phyloP scores from a whole-genome alignment of 2,888 invertebrate species.

The Busseola fusca region DNA sequence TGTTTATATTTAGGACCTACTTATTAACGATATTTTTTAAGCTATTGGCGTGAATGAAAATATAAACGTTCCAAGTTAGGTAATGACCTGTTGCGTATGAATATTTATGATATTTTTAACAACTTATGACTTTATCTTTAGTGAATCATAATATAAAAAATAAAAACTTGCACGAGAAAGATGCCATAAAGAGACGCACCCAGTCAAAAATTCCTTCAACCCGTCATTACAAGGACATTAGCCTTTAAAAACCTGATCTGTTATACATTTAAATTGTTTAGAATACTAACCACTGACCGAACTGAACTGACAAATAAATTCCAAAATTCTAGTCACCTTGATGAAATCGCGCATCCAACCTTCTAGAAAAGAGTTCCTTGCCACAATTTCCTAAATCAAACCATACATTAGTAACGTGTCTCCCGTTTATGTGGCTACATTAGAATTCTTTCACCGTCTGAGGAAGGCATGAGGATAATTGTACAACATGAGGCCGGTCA shows the following conservation, averaged over 20 bases:
- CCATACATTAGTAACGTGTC: constrained; percentile 46
- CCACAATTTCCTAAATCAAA: constrained; percentile 57
- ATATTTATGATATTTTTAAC: background rate
- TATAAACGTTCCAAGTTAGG: no score
- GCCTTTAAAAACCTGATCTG: constrained; percentile 26
- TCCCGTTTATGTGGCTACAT: constrained; percentile 41
- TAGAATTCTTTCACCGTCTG: constrained; percentile 62
- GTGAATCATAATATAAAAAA: background rate
- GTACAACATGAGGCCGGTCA: constrained; percentile 60
- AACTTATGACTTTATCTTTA: background rate
- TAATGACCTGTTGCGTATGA: no score
- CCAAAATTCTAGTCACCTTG: constrained; percentile 38
- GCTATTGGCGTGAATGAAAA: background rate
- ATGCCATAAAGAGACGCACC: background rate
- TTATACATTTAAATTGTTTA: background rate
- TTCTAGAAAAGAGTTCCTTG: constrained; percentile 44
- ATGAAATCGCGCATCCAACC: constrained; percentile 46
- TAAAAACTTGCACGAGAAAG: background rate
- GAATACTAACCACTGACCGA: constrained; percentile 4
- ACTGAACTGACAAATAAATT: constrained; percentile 6
- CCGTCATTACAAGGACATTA: background rate
- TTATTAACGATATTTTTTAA: background rate
- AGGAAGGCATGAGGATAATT: constrained; percentile 81
- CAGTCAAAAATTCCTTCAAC: background rate
- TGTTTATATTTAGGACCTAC: background rate